Conservation (phyloP, 2,113 vertebrate genomes). For the Serilophus lunatus region DNA sequence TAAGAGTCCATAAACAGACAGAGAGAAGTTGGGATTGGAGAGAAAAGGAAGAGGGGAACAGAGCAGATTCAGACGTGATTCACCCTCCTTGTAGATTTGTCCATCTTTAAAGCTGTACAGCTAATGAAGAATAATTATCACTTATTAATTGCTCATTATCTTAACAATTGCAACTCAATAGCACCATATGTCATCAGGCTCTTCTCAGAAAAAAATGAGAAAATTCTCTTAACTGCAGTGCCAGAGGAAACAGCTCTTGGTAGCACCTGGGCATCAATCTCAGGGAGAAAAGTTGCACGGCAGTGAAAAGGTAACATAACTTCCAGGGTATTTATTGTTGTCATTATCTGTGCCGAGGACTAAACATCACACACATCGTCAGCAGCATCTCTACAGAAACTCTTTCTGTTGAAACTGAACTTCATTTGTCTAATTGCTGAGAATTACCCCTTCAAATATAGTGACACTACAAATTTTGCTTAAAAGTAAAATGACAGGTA, state of each 20-base stretch:
- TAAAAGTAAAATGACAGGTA: not conserved
- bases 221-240: not conserved
- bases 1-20: not conserved
- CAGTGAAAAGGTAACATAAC: not conserved
- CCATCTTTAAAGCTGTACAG: not conserved
- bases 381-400: not conserved
- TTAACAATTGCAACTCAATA: not conserved
- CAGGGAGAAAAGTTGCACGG: not conserved
- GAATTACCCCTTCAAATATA: not conserved
- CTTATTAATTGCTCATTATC: not conserved
- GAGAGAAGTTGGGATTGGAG: fast-evolving
- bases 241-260: not conserved
- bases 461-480: not conserved
- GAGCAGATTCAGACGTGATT: not conserved
- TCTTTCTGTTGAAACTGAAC: not conserved
- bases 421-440: not conserved
- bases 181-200: not conserved
- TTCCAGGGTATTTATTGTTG: not conserved
- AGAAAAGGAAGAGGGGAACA: not conserved
- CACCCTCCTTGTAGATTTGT: not conserved
- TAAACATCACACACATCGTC: not conserved
- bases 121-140: not conserved
- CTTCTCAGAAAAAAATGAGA: not conserved
- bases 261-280: not conserved
- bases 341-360: not conserved